Conservation (phyloP, 1,140 invertebrate genomes). For the Philopotamus ludificatus region DNA sequence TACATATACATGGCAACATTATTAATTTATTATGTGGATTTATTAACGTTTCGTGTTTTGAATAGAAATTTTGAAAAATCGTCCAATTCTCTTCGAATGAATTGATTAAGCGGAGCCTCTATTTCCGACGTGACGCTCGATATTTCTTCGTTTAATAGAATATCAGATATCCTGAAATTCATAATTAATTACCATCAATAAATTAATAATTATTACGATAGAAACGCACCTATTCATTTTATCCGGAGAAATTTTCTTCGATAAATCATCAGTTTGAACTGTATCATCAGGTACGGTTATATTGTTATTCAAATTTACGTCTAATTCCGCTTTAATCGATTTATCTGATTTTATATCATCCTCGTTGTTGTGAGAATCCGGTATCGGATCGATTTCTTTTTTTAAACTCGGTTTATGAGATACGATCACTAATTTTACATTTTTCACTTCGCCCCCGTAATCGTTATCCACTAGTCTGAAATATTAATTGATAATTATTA, state of each 20-base stretch:
- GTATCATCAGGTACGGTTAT: too few relatives aligned
- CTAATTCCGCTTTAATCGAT: too few relatives aligned
- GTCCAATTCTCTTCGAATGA: conserved; percentile 13
- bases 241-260: too few relatives aligned
- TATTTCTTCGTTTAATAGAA: conserved; percentile 2
- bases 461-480: too few relatives aligned
- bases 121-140: conserved; percentile 11
- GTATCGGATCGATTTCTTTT: not conserved
- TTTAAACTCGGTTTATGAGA: not conserved
- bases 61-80: conserved; percentile 24
- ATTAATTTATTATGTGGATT: too few relatives aligned
- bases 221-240: too few relatives aligned
- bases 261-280: too few relatives aligned
- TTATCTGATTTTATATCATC: not conserved
- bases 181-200: too few relatives aligned
- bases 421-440: not conserved
- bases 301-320: too few relatives aligned
- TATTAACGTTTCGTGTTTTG: not conserved
- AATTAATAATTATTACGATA: too few relatives aligned
- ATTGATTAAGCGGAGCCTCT: conserved; percentile 3
- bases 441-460: too few relatives aligned
- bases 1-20: not conserved
- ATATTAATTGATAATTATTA: too few relatives aligned
- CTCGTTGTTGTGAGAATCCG: not conserved
- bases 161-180: conserved; percentile 16